Conservation (phyloP, 2,113 vertebrate genomes). For the Plotosus lineatus region DNA sequence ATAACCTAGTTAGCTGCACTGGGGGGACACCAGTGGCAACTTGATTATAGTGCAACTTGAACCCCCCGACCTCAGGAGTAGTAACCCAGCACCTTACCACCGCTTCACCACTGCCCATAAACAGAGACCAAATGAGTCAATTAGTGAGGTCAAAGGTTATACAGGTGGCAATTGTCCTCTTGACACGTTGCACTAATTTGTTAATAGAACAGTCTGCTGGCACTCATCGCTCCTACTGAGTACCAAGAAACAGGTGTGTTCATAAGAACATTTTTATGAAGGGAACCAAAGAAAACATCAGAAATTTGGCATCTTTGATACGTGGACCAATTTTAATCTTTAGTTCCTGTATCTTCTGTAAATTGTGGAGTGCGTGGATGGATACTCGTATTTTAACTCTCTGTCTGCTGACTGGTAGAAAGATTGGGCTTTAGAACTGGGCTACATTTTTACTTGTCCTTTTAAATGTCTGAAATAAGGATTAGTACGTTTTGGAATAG, state of each 20-base stretch:
- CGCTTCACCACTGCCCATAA: too few relatives aligned
- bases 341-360: neutral
- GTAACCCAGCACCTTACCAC: too few relatives aligned
- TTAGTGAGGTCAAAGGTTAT: constrained; percentile 26
- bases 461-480: neutral
- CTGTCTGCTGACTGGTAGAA: neutral
- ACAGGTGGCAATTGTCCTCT: constrained; percentile 21
- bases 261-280: neutral
- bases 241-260: neutral
- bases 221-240: neutral
- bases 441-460: neutral
- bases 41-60: too few relatives aligned
- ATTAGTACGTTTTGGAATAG: too few relatives aligned
- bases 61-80: too few relatives aligned
- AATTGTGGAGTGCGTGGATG: neutral
- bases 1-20: too few relatives aligned
- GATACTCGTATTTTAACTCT: neutral
- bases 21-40: too few relatives aligned
- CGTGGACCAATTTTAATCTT: neutral
- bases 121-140: neutral
- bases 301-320: neutral
- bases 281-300: neutral
- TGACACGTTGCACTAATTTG: neutral
- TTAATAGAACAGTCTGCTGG: neutral
- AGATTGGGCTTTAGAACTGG: neutral